Percentiles rank a stretch among this genome's conserved stretches.
Evolutionary conservation across 2,797 vertebrate species (phyloP).

Genomic region (Mareca penelope): DNA sequence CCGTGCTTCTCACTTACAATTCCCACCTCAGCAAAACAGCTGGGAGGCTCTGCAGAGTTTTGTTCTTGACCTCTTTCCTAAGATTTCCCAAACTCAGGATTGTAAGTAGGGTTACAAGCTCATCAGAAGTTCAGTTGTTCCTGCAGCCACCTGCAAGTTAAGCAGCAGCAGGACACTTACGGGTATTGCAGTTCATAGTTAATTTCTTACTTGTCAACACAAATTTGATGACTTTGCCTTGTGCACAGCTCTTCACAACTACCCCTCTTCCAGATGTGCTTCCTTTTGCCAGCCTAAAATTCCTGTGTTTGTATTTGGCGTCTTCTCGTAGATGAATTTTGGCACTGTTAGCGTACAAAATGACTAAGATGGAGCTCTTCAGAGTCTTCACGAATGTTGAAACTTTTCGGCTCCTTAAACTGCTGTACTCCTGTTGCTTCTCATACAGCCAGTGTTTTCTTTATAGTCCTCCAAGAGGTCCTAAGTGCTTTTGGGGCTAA

Average conservation of each 20-base stretch:
- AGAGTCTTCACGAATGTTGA: not conserved
- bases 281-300: not conserved
- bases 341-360: not conserved
- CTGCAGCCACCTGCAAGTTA: not conserved
- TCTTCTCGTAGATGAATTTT: not conserved
- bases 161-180: not conserved
- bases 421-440: not conserved
- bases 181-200: not conserved
- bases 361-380: not conserved
- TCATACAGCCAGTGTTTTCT: not conserved
- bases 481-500: not conserved
- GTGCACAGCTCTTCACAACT: not conserved
- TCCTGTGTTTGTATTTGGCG: not conserved
- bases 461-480: not conserved
- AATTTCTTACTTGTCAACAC: not conserved
- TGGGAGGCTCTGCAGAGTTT: not conserved
- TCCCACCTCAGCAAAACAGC: not conserved
- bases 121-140: not conserved
- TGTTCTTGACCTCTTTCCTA: not conserved
- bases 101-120: not conserved
- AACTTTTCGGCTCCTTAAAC: not conserved
- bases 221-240: not conserved
- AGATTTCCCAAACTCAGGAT: not conserved
- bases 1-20: not conserved
- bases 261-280: not conserved